Evolutionary conservation across 1,140 invertebrate genomes (phyloP).

Genomic region (Drosophila ananassae): DNA sequence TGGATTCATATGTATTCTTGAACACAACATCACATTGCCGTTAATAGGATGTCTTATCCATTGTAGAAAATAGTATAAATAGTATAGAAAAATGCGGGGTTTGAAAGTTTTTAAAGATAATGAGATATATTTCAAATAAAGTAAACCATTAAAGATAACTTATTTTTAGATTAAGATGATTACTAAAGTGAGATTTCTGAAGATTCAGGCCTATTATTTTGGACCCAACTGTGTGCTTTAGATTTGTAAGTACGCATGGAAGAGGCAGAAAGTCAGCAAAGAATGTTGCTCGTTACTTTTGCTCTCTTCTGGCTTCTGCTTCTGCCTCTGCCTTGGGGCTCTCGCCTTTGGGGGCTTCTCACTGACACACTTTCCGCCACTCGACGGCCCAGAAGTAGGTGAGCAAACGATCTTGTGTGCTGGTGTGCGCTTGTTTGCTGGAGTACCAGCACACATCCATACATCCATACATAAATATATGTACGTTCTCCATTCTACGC

Average conservation of each 20-base stretch:
- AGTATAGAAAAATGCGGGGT: too few species aligned
- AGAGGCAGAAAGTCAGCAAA: conserved; percentile 60
- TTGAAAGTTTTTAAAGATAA: too few species aligned
- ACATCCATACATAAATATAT: background rate
- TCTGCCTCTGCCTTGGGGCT: conserved; percentile 15
- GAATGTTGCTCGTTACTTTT: conserved; percentile 51
- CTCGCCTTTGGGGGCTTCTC: conserved; percentile 40
- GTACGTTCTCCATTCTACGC: conserved; percentile 73
- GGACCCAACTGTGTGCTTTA: conserved; percentile 21
- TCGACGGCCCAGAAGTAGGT: conserved; percentile 61
- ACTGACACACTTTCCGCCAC: conserved; percentile 68
- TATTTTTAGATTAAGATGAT: too few species aligned
- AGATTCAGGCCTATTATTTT: conserved; percentile 8
- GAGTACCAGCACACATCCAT: conserved; percentile 28
- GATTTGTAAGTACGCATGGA: conserved; percentile 21
- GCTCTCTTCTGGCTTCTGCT: conserved; percentile 51
- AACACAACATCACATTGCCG: too few species aligned
- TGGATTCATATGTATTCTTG: background rate
- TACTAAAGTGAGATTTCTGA: too few species aligned
- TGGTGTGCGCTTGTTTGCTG: conserved; percentile 35
- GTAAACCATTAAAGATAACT: too few species aligned
- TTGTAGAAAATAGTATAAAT: too few species aligned
- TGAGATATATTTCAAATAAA: too few species aligned
- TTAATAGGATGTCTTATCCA: too few species aligned
- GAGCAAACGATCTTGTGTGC: conserved; percentile 48